Evolutionary conservation across 2,888 invertebrate species (phyloP), one percentile per base, ranked within the genome.

Genomic region (Eretmocerus hayati): DNA sequence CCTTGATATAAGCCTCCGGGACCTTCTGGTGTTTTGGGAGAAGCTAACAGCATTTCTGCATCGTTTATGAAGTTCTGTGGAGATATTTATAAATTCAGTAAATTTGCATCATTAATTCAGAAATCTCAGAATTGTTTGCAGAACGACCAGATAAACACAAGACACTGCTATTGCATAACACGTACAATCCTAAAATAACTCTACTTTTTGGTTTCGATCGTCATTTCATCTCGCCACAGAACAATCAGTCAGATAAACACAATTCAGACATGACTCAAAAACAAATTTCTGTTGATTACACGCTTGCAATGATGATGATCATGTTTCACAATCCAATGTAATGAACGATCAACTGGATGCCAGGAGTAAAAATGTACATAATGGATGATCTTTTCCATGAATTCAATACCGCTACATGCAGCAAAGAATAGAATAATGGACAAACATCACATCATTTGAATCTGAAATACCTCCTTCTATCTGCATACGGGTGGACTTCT

Each of bases 41-140:
- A 84, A 63, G 87, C 83, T 65, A 90, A 73, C 78, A 90, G 78
- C 59, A 77, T 81, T 72, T 88, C 86, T 56, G 89, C 87, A 71
- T 90, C 89, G 59, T 83, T 78, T 62, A 86, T 81, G 71, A 87
- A 87, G 62, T 83, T 81, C 87, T 87, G 73, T 5, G 75, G 72
- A 56, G 53, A 9, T n/a, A 43, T 44, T 11, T 9, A 35, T 35
- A 13, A 35, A 9, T n/a, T 35, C 16, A 15, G 9, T 35, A 39
- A 39, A 39, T 2, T 13, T 30, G n/a, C n/a, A n/a, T n/a, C n/a
- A n/a, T n/a, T n/a, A n/a, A n/a, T n/a, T n/a, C n/a, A n/a, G n/a
- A n/a, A n/a, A n/a, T n/a, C n/a, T n/a, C n/a, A n/a, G n/a, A n/a
- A n/a, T n/a, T n/a, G n/a, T n/a, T n/a, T n/a, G n/a, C n/a, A n/a